phyloP scores from a whole-genome alignment of 2,113 vertebrate genomes.

The western clawed frog (Xenopus tropicalis) region DNA sequence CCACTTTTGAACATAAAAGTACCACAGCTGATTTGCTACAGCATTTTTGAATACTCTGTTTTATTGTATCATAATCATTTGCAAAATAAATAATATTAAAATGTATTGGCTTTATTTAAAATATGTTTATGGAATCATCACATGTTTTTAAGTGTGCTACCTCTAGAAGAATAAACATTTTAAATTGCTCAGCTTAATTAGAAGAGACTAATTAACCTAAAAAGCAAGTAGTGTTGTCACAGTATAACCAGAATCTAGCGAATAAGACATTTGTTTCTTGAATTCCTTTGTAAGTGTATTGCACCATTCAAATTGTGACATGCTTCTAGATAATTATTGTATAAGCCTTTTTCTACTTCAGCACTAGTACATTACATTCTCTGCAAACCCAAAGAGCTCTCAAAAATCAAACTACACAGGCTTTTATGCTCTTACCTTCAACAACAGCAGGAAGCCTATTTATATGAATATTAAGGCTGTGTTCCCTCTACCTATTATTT shows the following conservation, averaged over 20 bases:
- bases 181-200: too few relatives aligned
- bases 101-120: too few relatives aligned
- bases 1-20: too few relatives aligned
- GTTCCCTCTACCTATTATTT: constrained; percentile 38
- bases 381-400: constrained; percentile 32
- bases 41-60: too few relatives aligned
- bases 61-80: too few relatives aligned
- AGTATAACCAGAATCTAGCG: not conserved
- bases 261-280: not conserved
- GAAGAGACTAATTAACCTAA: too few relatives aligned
- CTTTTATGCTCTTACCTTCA: constrained; percentile 38
- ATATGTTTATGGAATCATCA: too few relatives aligned
- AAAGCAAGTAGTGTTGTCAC: not conserved
- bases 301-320: not conserved
- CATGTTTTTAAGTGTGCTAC: too few relatives aligned
- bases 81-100: too few relatives aligned
- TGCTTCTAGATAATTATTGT: constrained; percentile 32
- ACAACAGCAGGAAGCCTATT: constrained; percentile 42
- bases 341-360: constrained; percentile 18
- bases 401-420: constrained; percentile 28
- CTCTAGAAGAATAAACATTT: too few relatives aligned
- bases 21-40: too few relatives aligned
- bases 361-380: constrained; percentile 31
- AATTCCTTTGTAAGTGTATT: constrained; percentile 2
- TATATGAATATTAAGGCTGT: constrained; percentile 40